Evolutionary conservation across 2,113 vertebrate genomes (phyloP).

Genomic region (Excalfactoria chinensis): DNA sequence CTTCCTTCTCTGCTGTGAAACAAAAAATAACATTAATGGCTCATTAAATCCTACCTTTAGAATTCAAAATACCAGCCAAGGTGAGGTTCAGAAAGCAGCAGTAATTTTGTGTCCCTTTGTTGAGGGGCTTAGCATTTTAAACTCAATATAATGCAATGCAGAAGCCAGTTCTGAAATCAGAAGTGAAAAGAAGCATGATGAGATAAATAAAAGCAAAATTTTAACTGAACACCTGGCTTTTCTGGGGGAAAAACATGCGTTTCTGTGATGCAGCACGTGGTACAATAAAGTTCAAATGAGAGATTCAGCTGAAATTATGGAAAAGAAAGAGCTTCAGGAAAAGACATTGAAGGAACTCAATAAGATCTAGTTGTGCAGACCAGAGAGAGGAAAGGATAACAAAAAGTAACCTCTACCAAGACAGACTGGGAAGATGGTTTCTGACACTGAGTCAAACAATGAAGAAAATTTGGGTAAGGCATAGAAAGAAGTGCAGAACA

Average conservation of each 20-base stretch:
- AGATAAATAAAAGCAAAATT: background rate
- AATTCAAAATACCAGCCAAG: background rate
- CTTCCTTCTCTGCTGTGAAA: background rate
- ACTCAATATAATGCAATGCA: fast-evolving
- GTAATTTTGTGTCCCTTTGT: background rate
- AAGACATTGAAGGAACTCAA: background rate
- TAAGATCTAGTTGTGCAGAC: background rate
- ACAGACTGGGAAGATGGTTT: background rate
- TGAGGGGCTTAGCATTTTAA: background rate
- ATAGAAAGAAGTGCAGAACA: background rate
- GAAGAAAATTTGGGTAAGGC: background rate
- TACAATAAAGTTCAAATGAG: background rate
- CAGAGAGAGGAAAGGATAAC: background rate
- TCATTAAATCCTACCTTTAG: background rate
- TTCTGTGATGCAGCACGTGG: background rate
- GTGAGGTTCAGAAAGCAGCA: background rate
- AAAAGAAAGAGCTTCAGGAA: background rate
- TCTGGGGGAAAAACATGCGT: fast-evolving
- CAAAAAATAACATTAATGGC: background rate
- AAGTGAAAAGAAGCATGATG: background rate
- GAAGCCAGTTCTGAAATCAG: background rate
- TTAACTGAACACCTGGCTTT: background rate
- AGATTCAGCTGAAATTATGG: background rate
- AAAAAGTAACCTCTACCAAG: background rate
- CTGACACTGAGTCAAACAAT: background rate